A percentile compares a stretch with the other conserved stretches of the same genome.
Conservation (phyloP, 2,797 vertebrate species). For the Clarias fuscus region DNA sequence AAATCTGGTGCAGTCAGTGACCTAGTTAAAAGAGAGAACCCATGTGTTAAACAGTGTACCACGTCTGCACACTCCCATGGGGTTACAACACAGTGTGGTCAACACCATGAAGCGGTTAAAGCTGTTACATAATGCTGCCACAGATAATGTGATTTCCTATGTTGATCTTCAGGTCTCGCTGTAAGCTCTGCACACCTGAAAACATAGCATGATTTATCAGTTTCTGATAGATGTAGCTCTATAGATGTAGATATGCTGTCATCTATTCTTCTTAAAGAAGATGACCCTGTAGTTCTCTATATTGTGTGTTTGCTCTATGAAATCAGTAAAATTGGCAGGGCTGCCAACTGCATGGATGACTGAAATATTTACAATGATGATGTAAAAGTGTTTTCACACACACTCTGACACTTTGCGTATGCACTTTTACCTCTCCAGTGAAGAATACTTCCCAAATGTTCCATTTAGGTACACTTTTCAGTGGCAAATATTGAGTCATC, state of each 20-base stretch:
- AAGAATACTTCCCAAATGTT: background rate
- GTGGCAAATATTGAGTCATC: background rate
- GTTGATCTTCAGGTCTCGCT: conserved; percentile 4
- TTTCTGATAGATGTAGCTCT: background rate
- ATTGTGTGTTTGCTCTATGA: background rate
- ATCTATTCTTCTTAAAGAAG: background rate
- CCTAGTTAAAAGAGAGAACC: conserved; percentile 44
- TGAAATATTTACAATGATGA: background rate
- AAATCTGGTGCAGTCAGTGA: conserved; percentile 31
- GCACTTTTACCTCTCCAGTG: background rate
- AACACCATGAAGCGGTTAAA: conserved; percentile 19
- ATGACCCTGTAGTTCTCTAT: background rate
- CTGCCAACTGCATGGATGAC: background rate
- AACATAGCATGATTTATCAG: background rate
- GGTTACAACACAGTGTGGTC: background rate
- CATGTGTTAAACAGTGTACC: background rate
- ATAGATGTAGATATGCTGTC: background rate
- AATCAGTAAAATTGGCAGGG: background rate
- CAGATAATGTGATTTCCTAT: conserved; percentile 6
- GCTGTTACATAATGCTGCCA: background rate
- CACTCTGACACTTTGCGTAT: background rate
- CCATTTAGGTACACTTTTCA: background rate
- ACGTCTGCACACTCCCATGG: background rate
- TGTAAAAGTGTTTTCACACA: background rate
- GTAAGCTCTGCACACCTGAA: background rate